Evolutionary conservation across 2,888 invertebrate genomes (phyloP).

Genomic region (Hydroisotoma schaefferi): DNA sequence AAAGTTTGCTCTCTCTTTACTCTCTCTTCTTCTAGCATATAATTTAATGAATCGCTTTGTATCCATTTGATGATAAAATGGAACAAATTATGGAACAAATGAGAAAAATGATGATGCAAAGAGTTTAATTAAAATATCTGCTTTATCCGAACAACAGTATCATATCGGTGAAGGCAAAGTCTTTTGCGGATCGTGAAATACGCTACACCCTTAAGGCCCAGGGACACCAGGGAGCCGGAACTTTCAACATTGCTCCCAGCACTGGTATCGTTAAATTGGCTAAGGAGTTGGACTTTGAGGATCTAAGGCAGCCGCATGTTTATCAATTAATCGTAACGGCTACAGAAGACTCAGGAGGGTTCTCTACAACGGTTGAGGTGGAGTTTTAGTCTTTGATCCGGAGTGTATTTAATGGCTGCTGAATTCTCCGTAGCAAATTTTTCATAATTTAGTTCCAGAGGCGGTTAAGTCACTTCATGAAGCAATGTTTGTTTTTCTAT

Average conservation of each 20-base stretch:
- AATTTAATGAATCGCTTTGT: too few species aligned
- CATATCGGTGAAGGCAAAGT: constrained; percentile 86
- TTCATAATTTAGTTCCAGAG: background rate
- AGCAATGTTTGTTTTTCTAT: constrained; percentile 50
- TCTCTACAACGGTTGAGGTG: constrained; percentile 90
- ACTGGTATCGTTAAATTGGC: constrained; percentile 93
- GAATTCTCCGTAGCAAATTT: background rate
- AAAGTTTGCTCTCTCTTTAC: too few species aligned
- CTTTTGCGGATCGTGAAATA: constrained; percentile 93
- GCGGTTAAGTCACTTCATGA: constrained; percentile 15
- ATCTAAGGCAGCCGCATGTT: constrained; percentile 86
- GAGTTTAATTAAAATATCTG: too few species aligned
- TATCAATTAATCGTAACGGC: constrained; percentile 90
- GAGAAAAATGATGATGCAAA: too few species aligned
- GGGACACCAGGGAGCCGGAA: constrained; percentile 84
- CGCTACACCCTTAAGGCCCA: constrained; percentile 93
- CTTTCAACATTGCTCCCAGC: constrained; percentile 90
- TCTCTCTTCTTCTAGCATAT: too few species aligned
- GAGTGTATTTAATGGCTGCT: background rate
- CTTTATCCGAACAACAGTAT: too few species aligned
- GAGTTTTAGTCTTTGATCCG: background rate
- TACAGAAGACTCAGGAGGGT: constrained; percentile 95
- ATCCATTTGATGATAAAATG: too few species aligned
- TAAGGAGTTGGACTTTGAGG: constrained; percentile 95
- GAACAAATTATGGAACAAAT: too few species aligned